Base-by-base conservation (phyloP, 2,113 vertebrate genomes). In the Corythoichthys intestinalis region DNA sequence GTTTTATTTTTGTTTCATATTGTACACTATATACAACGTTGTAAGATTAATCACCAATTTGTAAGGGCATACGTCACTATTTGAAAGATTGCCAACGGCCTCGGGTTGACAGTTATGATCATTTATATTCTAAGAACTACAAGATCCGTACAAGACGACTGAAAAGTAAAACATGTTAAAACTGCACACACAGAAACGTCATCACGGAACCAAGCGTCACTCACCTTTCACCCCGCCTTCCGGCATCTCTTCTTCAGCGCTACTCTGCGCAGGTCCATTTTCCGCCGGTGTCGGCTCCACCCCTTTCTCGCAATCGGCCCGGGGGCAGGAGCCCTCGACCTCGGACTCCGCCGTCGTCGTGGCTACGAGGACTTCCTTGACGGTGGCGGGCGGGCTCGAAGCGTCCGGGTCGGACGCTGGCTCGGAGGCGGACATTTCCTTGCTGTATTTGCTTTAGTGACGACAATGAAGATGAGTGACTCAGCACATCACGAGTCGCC, bases 161-260 rank as follows among this genome's bases (percentile, higher is more conserved):
- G 20, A 28, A 28, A 28, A 28, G 20, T 28, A 28, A 28, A 28
- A 28, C 20, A 28, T 28, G 20, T 28, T 28, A 28, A 28, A 28
- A 28, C 20, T 28, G 20, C 20, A 28, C 20, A 28, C 20, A 28
- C 20, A 28, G 20, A 28, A 28, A 28, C 20, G 20, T 28, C 20
- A 28, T 28, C 20, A 28, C 20, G 20, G 20, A 28, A 28, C 20
- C 20, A 28, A 28, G 20, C 20, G 20, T 28, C 20, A 28, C 20
- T 28, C 71, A 69, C 34, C 63, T 71, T 15, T 17, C 10, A 62
- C 75, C n/a, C 1, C 4, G 3, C 17, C 63, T n/a, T 53, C 54
- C 7, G 61, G 41, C 28, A 37, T 53, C 46, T 82, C 76, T 41
- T 83, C 78, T 58, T 78, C 80, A 20, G 72, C 67, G 35, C 50